Percentiles rank a stretch among this genome's conserved stretches.
Evolutionary conservation across 1,140 invertebrate species (phyloP).

Genomic region (Magallana angulata): DNA sequence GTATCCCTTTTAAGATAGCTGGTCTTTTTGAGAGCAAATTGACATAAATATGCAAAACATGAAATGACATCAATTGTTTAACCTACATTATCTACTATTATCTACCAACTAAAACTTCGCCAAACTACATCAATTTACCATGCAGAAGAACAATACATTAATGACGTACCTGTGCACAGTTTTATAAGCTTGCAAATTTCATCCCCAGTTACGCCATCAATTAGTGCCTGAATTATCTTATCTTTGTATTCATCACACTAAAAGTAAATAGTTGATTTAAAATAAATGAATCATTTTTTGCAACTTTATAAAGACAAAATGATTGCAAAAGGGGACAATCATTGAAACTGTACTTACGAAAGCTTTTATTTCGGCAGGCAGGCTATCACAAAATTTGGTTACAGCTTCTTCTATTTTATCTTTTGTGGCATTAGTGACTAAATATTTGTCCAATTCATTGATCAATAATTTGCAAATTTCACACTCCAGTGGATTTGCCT

Average conservation of each 20-base stretch:
- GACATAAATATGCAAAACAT: too few species aligned
- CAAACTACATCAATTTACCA: too few species aligned
- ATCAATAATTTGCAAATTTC: constrained; percentile 40
- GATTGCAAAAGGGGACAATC: background rate
- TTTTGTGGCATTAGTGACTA: constrained; percentile 27
- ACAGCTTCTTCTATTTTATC: constrained; percentile 38
- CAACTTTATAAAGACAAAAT: too few species aligned
- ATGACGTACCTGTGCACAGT: background rate
- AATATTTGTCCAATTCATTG: constrained; percentile 34
- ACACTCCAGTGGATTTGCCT: constrained; percentile 41
- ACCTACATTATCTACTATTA: too few species aligned
- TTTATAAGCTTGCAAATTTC: constrained; percentile 37
- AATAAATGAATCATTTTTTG: background rate
- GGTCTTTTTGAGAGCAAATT: too few species aligned
- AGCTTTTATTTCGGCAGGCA: constrained; percentile 30
- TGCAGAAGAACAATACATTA: background rate
- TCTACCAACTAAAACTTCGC: too few species aligned
- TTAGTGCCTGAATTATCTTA: constrained; percentile 7
- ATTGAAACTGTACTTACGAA: constrained; percentile 13
- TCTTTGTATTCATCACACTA: constrained; percentile 31
- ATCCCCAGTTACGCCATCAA: constrained; percentile 31
- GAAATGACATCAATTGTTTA: too few species aligned
- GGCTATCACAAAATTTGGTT: constrained; percentile 29
- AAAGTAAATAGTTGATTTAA: background rate
- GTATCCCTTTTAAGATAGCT: too few species aligned